phyloP scores from a whole-genome alignment of 1,140 invertebrate genomes.

The Euura saliciscinereae region DNA sequence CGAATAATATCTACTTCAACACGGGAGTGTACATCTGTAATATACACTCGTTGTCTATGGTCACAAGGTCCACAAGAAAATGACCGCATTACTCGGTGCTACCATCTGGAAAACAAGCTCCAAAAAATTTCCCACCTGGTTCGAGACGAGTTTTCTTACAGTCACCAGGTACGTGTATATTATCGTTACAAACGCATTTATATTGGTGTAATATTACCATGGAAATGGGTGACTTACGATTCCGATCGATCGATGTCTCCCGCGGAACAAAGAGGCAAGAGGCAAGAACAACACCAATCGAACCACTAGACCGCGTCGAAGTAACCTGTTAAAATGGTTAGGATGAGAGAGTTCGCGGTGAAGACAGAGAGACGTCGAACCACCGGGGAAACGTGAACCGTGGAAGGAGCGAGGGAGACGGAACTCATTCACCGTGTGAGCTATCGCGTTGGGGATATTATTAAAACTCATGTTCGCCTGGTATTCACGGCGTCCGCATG shows the following conservation, averaged over 20 bases:
- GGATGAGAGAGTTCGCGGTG: not conserved
- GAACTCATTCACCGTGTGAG: not conserved
- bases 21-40: too few relatives aligned
- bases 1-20: too few relatives aligned
- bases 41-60: too few relatives aligned
- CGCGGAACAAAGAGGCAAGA: not conserved
- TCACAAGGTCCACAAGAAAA: not conserved
- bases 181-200: not conserved
- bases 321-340: not conserved
- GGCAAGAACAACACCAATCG: not conserved
- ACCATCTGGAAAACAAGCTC: slow-evolving; percentile 6
- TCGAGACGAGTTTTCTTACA: not conserved
- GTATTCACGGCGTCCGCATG: not conserved
- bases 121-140: not conserved
- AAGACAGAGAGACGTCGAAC: not conserved
- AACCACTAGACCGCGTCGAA: not conserved
- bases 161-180: not conserved
- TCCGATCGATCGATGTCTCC: too few relatives aligned
- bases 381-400: not conserved
- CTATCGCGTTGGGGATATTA: slow-evolving; percentile 4
- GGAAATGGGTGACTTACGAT: not conserved
- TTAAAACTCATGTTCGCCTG: slow-evolving; percentile 1
- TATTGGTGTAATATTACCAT: not conserved
- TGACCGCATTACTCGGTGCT: slow-evolving; percentile 3
- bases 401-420: not conserved